Evolutionary conservation across 2,888 invertebrate genomes (phyloP).

Genomic region (Trissolcus japonicus): DNA sequence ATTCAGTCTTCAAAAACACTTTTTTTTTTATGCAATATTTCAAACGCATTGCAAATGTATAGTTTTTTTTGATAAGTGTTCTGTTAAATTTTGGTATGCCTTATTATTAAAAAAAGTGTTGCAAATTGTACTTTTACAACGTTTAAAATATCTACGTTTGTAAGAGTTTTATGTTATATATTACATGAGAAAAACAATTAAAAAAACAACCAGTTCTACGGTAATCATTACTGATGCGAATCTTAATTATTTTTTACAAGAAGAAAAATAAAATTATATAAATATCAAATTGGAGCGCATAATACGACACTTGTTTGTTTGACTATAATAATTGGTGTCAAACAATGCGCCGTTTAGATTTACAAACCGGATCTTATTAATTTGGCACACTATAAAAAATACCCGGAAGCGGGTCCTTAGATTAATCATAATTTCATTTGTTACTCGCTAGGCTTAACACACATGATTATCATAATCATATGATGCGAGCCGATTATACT

Average conservation of each 20-base stretch:
- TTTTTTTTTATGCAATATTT: no score
- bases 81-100: no score
- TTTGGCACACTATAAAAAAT: conserved; percentile 39
- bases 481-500: conserved; percentile 54
- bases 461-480: conserved; percentile 48
- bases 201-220: neutral
- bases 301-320: conserved; percentile 36
- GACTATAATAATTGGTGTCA: conserved; percentile 28
- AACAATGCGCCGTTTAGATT: conserved; percentile 30
- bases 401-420: conserved; percentile 55
- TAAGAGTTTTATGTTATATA: neutral
- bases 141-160: neutral
- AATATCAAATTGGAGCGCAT: conserved; percentile 8
- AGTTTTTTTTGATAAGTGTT: no score
- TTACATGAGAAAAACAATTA: conserved; percentile 7
- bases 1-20: no score
- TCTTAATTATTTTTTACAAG: conserved; percentile 21
- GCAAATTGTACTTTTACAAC: neutral
- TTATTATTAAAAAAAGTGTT: no score
- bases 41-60: no score
- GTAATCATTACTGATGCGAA: conserved; percentile 21
- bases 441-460: conserved; percentile 38
- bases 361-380: conserved; percentile 43
- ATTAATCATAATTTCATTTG: conserved; percentile 57
- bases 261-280: conserved; percentile 30